Evolutionary conservation across 1,140 invertebrate genomes (phyloP).

Genomic region (Bathynomus jamesi): DNA sequence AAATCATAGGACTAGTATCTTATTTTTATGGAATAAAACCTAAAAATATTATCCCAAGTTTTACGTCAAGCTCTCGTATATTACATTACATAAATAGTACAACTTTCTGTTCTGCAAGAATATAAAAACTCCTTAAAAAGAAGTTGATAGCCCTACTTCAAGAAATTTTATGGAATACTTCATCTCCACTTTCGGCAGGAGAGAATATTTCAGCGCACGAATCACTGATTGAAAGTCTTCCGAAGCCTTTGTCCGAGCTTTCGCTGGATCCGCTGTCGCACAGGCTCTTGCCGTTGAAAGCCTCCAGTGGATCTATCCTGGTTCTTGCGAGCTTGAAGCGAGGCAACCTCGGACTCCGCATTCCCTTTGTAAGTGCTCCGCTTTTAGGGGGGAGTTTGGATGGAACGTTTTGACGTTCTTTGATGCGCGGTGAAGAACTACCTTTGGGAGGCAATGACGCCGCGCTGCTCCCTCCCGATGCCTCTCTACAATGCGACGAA

Average conservation of each 20-base stretch:
- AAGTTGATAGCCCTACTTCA: not conserved
- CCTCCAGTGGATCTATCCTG: not conserved
- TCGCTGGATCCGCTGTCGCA: not conserved
- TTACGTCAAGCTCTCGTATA: not conserved
- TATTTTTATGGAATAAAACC: not conserved
- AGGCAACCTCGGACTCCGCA: not conserved
- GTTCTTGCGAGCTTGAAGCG: not conserved
- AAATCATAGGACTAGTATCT: no score
- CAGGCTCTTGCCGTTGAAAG: not conserved
- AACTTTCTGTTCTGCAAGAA: not conserved
- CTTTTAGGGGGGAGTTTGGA: not conserved
- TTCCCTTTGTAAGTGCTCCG: not conserved
- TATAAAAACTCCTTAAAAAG: not conserved
- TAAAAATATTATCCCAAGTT: not conserved
- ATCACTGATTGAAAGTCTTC: not conserved
- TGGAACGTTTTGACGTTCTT: not conserved
- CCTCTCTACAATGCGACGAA: not conserved
- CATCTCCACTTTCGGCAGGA: not conserved
- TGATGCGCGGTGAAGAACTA: not conserved
- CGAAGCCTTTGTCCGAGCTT: not conserved
- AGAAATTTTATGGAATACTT: not conserved
- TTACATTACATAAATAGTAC: not conserved
- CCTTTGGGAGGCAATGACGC: not conserved
- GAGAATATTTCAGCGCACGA: not conserved
- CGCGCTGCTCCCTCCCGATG: no score